Base-by-base conservation (phyloP, 2,888 invertebrate genomes). In the Heliconius erato region DNA sequence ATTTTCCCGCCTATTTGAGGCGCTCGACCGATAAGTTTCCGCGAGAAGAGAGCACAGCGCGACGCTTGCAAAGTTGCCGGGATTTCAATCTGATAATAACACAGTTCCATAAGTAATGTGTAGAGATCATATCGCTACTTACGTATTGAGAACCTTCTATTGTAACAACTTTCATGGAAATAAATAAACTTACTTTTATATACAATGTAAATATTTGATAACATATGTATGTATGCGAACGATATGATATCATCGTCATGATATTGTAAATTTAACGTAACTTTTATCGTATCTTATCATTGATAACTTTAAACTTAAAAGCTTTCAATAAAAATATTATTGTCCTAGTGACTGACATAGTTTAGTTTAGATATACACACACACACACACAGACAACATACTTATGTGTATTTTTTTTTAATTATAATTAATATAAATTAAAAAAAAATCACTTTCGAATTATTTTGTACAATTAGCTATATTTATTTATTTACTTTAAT, bases 81-180 rank as follows among this genome's bases (percentile, higher is more conserved):
- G 91, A 90, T 91, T 90, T 89, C 86, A 87, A 92, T 91, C 92
- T 89, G 93, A 94, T 94, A 94, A 91, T 91, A 92, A 92, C 90
- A 87, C 91, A 90, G 86, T 88, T 87, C 86, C 87, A 87, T 86
- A 89, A 91, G 89, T 91, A 89, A 91, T 90, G 90, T 91, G 87
- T 87, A 85, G 85, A 87, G 92, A 92, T 92, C 91, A 85, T 85
- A 92, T 92, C 91, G 87, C 86, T 87, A 86, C 90, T 88, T 88
- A 87, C 87, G 86, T 85, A 83, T 87, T 86, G 87, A 85, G 86
- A 87, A 84, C 86, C 87, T 88, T 85, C 87, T 86, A 88, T 87
- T 90, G 87, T 88, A 87, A 84, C 87, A 82, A 83, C 86, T 88
- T 85, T 86, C 90, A 90, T 87, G 74, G 87, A 86, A 91, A 91